phyloP scores from a whole-genome alignment of 2,113 vertebrate species.

The Brachypteracias leptosomus region DNA sequence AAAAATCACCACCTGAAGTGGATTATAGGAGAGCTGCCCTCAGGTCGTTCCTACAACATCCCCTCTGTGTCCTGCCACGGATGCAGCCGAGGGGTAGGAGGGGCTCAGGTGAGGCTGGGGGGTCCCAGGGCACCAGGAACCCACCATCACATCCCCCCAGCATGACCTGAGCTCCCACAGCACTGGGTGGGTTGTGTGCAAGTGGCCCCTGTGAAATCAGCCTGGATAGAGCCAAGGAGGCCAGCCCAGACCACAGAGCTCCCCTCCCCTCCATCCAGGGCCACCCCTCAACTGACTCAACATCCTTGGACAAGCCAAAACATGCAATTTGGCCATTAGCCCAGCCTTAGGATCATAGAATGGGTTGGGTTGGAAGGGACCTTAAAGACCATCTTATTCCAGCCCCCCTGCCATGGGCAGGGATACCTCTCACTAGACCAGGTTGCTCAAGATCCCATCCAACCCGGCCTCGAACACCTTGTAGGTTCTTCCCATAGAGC shows the following conservation, averaged over 20 bases:
- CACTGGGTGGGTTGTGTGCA: fast-evolving
- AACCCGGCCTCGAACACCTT: too few relatives aligned
- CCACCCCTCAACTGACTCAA: fast-evolving
- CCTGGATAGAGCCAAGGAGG: not conserved
- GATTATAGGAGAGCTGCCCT: not conserved
- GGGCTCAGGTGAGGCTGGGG: not conserved
- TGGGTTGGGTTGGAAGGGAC: too few relatives aligned
- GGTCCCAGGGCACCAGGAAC: not conserved
- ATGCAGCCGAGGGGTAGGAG: fast-evolving
- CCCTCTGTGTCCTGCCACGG: too few relatives aligned
- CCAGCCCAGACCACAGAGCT: not conserved
- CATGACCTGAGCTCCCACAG: fast-evolving
- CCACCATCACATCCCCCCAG: fast-evolving
- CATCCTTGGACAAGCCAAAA: not conserved
- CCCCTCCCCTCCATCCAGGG: too few relatives aligned
- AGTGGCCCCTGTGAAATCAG: not conserved
- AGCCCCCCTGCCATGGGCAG: too few relatives aligned
- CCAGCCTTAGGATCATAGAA: too few relatives aligned
- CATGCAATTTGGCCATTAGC: not conserved
- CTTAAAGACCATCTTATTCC: too few relatives aligned
- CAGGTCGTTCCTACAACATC: not conserved
- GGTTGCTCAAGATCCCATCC: too few relatives aligned
- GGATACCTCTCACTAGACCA: too few relatives aligned
- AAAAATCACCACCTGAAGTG: not conserved
- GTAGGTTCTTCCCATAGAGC: not conserved